Evolutionary conservation across 2,797 vertebrate species (phyloP).

Genomic region (Neopelma chrysocephalum): DNA sequence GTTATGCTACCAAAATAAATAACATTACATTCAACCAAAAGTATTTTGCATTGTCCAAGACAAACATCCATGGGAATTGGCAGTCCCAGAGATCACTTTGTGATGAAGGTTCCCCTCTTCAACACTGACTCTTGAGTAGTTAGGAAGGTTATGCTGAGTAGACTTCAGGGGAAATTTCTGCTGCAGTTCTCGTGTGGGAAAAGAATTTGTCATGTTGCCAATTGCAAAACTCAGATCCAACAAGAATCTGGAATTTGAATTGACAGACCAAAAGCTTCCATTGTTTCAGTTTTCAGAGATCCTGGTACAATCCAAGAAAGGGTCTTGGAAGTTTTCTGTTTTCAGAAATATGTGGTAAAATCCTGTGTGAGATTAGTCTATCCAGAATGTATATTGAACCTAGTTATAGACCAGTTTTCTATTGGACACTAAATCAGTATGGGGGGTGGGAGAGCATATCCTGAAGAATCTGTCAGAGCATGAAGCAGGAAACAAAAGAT

Average conservation of each 20-base stretch:
- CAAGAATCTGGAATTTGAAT: neutral
- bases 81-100: neutral
- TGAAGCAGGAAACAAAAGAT: neutral
- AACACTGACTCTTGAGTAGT: neutral
- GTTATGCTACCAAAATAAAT: neutral
- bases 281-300: neutral
- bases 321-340: neutral
- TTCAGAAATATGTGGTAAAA: neutral
- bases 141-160: neutral
- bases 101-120: neutral
- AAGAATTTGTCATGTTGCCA: neutral
- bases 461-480: neutral
- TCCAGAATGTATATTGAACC: neutral
- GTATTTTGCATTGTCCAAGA: neutral
- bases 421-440: neutral
- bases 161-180: neutral
- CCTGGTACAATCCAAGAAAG: neutral
- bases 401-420: neutral
- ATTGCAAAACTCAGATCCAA: neutral
- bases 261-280: neutral
- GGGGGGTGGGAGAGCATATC: rapidly evolving
- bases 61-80: neutral
- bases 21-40: neutral
- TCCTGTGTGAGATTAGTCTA: neutral
- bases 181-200: neutral